Base-by-base conservation (phyloP, 2,888 invertebrate species). In the Oligia fasciuncula region DNA sequence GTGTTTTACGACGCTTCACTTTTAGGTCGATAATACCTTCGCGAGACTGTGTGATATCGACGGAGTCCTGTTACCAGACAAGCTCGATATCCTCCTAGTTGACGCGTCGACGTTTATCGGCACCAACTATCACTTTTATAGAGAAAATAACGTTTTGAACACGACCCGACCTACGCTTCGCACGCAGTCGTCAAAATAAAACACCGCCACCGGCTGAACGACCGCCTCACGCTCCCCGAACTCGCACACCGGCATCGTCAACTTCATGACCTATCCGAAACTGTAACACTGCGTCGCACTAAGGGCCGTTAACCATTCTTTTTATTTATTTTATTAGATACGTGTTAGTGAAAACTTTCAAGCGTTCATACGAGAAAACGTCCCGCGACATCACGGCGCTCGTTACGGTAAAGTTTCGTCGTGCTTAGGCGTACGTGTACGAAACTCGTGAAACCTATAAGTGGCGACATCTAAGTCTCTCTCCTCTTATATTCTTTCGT, bases 91-190 rank as follows among this genome's bases (percentile, higher is more conserved):
- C 77, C 57, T 77, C 73, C 77, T 29, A 73, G 81, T 77, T 76
- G 77, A 74, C 69, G 80, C 51, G 73, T 73, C 80, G 75, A 49
- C 81, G 57, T 80, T 51, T 29, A 80, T 43, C 66, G 13, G 1
- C 63, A 5, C 35, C 65, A 46, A 51, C 79, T 69, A 54, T 77
- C 73, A 35, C 29, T 83, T 71, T 71, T 83, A 83, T 83, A 76
- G 81, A 81, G 81, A 81, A 83, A 83, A 77, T 82, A 71, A 77
- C 82, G 77, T 77, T 83, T 83, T 84, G 74, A 84, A 84, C 80
- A 40, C 73, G 80, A 84, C 84, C 80, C 80, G 80, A 63, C 70
- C 79, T 66, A 65, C 68, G 78, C 78, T 67, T 29, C 49, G 63
- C 40, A 79, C 77, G 2, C 77, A 77, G 75, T 66, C 77, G 76